Evolutionary conservation across 2,888 invertebrate genomes (phyloP).

Genomic region (Amphimallon solstitiale): DNA sequence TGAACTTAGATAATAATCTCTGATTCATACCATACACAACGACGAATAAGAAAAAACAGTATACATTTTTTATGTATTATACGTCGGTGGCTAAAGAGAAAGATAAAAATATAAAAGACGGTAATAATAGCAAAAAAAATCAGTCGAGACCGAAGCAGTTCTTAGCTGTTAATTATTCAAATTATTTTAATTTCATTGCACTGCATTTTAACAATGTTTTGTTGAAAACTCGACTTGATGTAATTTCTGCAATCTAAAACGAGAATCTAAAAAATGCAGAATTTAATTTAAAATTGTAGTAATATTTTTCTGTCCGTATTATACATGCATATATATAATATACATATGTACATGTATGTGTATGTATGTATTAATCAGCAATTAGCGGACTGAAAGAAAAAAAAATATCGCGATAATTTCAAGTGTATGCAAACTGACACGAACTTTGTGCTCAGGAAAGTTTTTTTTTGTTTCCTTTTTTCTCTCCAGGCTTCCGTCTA

Average conservation of each 20-base stretch:
- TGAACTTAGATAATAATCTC: too few relatives aligned
- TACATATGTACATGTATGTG: too few relatives aligned
- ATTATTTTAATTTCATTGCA: slow-evolving; percentile 39
- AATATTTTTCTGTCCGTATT: slow-evolving; percentile 3
- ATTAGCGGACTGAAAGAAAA: slow-evolving; percentile 12
- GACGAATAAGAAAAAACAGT: too few relatives aligned
- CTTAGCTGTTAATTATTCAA: slow-evolving; percentile 41
- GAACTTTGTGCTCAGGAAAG: slow-evolving; percentile 13
- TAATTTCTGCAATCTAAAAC: slow-evolving; percentile 29
- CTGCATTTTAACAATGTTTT: slow-evolving; percentile 35
- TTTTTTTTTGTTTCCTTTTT: not conserved
- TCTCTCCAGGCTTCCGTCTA: not conserved
- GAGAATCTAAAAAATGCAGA: slow-evolving; percentile 27
- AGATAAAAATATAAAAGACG: too few relatives aligned
- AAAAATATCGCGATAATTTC: slow-evolving; percentile 1
- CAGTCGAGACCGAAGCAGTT: slow-evolving; percentile 2
- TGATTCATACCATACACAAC: too few relatives aligned
- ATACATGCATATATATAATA: not conserved
- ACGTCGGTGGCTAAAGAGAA: too few relatives aligned
- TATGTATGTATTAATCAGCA: slow-evolving; percentile 9
- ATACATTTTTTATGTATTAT: too few relatives aligned
- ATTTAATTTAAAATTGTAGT: slow-evolving; percentile 23
- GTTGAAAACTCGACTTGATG: slow-evolving; percentile 22
- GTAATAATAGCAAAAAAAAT: too few relatives aligned
- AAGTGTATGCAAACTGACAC: slow-evolving; percentile 8